phyloP scores from a whole-genome alignment of 2,113 vertebrate genomes.

The Nothoprocta perdicaria region DNA sequence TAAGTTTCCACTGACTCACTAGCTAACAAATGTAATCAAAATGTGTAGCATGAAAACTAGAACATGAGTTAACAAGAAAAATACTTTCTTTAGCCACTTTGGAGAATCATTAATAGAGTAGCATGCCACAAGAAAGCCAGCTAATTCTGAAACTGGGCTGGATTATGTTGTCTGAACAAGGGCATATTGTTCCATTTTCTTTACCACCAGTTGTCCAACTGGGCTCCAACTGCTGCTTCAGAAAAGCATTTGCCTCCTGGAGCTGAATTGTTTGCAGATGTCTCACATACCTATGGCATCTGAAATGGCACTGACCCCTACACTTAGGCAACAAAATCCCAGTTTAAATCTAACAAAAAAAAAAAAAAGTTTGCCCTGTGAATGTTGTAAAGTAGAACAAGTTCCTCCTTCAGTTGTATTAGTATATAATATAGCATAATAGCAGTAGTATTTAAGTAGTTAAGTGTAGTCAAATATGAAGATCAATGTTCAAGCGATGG shows the following conservation, averaged over 20 bases:
- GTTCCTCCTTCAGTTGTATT: neutral
- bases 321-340: neutral
- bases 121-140: neutral
- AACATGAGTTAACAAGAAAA: neutral
- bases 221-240: neutral
- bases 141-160: neutral
- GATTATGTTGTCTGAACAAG: neutral
- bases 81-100: neutral
- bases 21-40: neutral
- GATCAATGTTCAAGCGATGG: neutral
- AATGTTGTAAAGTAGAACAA: neutral
- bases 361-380: neutral
- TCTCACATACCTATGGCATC: neutral
- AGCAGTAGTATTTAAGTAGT: no score
- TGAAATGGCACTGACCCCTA: neutral
- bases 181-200: neutral
- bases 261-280: neutral
- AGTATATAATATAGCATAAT: neutral
- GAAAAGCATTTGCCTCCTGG: neutral
- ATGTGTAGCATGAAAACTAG: neutral
- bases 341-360: neutral
- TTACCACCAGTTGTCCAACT: neutral
- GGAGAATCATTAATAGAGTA: conserved; percentile 19
- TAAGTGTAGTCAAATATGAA: neutral
- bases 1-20: neutral